phyloP scores from a whole-genome alignment of 2,888 invertebrate genomes.

The Eupelmus urozonus region DNA sequence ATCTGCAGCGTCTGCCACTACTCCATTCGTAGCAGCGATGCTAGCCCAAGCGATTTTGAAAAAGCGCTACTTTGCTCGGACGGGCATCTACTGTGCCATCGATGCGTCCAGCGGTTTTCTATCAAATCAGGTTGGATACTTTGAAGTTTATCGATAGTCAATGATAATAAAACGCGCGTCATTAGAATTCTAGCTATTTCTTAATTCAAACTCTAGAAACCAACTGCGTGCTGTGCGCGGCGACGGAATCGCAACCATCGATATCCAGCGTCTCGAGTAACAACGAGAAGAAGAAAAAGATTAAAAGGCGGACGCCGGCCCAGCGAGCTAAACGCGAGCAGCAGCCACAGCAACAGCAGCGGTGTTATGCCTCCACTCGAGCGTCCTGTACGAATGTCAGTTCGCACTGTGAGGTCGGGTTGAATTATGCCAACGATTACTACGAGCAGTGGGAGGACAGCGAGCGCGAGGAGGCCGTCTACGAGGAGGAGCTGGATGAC shows the following conservation, averaged over 20 bases:
- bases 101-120: constrained; percentile 67
- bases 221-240: constrained; percentile 64
- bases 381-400: constrained; percentile 28
- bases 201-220: constrained; percentile 59
- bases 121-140: constrained; percentile 68
- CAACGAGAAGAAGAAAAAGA: background rate
- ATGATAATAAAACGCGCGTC: too few species aligned
- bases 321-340: constrained; percentile 5
- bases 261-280: constrained; percentile 53
- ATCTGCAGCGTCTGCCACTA: constrained; percentile 63
- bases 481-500: constrained; percentile 38
- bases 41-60: constrained; percentile 54
- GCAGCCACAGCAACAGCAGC: background rate
- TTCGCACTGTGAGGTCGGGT: constrained; percentile 43
- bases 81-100: constrained; percentile 69
- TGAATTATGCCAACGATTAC: constrained; percentile 40
- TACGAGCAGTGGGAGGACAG: constrained; percentile 54
- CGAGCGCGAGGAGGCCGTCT: background rate
- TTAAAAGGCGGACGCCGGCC: background rate
- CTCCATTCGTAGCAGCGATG: constrained; percentile 57
- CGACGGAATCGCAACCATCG: constrained; percentile 63
- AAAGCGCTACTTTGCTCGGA: constrained; percentile 65
- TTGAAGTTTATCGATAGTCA: too few species aligned
- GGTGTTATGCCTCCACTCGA: background rate
- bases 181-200: constrained; percentile 2